Base-by-base conservation (phyloP, 2,113 vertebrate genomes). In the Cololabis saira region DNA sequence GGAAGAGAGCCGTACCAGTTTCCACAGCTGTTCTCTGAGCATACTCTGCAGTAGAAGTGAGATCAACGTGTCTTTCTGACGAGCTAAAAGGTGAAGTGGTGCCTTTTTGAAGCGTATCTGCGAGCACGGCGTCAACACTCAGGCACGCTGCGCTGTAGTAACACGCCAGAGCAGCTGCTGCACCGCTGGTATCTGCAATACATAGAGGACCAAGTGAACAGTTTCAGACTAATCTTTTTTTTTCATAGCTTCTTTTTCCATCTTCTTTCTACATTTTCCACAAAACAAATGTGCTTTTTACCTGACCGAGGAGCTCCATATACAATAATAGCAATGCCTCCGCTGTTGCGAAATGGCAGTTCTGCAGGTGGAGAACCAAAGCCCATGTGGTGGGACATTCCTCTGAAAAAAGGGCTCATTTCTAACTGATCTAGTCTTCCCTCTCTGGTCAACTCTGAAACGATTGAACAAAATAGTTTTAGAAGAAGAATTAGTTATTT, bases 291-390 rank as follows among this genome's bases (percentile, higher is more conserved):
- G 3, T 10, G 2, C 0, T 1, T 0, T 47, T 73, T 60, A 98
- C 97, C 96, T 81, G 94, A 89, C 27, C 84, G 43, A 1, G 96
- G 96, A 0, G 95, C 92, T 52, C 96, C 97, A 0, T 96, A 92
- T 43, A 97, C 1, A 0, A 98, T 87, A 43, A 98, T 1, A 51
- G 92, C 83, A 0, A 98, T 93, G 67, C 96, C 96, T 67, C 74
- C 90, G 43, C 22, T 77, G 40, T 87, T 93, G 49, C 0, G 84
- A 63, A 90, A 87, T 21, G 85, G 56, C 0, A 24, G 66, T 10
- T 80, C 84, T 57, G 94, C 93, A 4, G 86, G 60, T 7, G 93
- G 89, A 4, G 83, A 67, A 45, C 94, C 90, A 0, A 90, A 71
- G 66, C 93, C 87, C 40, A 95, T 87, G 80, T 95, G 76, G 4